These are phyloP conservation scores for Melanotaenia pygmaea DNA, from an alignment of 2,797 vertebrate species.

Conservation along the genomic window DNA sequence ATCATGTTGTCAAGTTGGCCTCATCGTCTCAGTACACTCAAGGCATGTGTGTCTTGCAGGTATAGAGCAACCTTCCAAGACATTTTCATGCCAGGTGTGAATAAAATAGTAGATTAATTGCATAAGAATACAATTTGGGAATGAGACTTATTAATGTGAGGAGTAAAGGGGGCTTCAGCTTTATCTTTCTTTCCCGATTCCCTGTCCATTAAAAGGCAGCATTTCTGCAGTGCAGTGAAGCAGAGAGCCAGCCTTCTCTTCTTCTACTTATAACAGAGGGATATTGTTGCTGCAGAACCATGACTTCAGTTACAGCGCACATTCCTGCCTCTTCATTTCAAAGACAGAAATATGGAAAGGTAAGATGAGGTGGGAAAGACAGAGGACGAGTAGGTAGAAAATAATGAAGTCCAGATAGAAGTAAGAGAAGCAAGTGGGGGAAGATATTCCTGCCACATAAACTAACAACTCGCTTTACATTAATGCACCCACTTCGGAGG, in stretches of 20 bases:
- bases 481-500: background rate
- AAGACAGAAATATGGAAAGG: conserved; percentile 50
- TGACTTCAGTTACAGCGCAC: conserved; percentile 60
- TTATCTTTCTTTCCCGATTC: conserved; percentile 10
- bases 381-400: conserved; percentile 24
- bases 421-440: background rate
- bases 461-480: conserved; percentile 22
- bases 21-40: conserved; percentile 38
- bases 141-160: conserved; percentile 37
- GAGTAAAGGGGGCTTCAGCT: conserved; percentile 21
- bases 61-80: conserved; percentile 16
- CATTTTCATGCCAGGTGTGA: conserved; percentile 35
- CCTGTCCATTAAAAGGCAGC: conserved; percentile 36
- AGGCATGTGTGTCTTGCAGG: conserved; percentile 9
- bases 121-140: conserved; percentile 52
- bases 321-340: conserved; percentile 70
- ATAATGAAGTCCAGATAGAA: conserved; percentile 35
- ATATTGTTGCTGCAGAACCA: conserved; percentile 61
- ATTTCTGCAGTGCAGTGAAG: conserved; percentile 62
- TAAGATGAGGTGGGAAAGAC: conserved; percentile 40
- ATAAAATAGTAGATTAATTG: conserved; percentile 49
- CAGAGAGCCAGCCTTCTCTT: conserved; percentile 54
- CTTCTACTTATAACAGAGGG: conserved; percentile 62
- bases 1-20: conserved; percentile 3
- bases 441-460: conserved; percentile 19